Evolutionary conservation across 2,888 invertebrate species (phyloP).

Genomic region (Ferrisia virgata): DNA sequence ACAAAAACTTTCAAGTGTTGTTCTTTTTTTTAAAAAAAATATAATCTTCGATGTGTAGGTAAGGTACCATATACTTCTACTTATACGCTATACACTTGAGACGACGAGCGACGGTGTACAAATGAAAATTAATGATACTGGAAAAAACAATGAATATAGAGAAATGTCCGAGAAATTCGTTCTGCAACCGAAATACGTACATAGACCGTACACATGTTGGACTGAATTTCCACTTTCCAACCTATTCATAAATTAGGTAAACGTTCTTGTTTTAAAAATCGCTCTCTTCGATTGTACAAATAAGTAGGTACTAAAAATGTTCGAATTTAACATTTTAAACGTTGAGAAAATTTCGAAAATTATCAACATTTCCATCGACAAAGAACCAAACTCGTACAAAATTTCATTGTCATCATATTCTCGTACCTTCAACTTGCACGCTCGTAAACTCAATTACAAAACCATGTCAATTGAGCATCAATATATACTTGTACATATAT

Average conservation of each 20-base stretch:
- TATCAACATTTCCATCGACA: too few species aligned
- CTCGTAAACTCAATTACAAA: background rate
- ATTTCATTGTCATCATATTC: background rate
- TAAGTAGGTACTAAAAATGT: too few species aligned
- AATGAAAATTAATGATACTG: constrained; percentile 7
- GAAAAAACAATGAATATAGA: background rate
- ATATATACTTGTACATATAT: background rate
- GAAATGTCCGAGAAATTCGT: background rate
- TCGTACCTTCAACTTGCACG: background rate
- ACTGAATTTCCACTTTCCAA: background rate
- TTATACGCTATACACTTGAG: background rate
- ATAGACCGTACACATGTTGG: background rate
- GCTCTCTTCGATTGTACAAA: too few species aligned
- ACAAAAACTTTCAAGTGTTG: background rate
- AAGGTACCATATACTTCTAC: too few species aligned
- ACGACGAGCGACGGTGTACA: background rate
- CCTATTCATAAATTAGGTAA: too few species aligned
- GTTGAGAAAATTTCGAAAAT: too few species aligned
- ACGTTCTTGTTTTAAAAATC: too few species aligned
- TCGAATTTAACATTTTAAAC: too few species aligned
- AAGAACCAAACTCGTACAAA: background rate
- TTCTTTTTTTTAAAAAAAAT: background rate
- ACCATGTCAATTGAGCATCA: background rate
- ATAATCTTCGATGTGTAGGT: background rate
- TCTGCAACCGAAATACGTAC: background rate